These are phyloP conservation scores for Lasaia peninsularis DNA, from an alignment of 1,140 invertebrate species.

Conservation along the genomic window DNA sequence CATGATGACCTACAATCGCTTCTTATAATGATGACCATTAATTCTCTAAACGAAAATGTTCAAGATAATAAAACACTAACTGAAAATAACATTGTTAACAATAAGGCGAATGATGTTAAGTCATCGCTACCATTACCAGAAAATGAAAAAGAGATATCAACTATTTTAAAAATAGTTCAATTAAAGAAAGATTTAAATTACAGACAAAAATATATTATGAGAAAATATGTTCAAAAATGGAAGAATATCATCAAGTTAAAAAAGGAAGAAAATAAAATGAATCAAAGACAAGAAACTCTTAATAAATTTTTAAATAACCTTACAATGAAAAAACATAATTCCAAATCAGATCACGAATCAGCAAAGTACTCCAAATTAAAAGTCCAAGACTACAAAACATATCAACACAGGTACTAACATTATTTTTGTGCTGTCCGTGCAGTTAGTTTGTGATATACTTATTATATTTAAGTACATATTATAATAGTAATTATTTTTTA, in stretches of 20 bases:
- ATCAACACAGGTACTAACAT: not conserved
- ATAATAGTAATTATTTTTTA: too few relatives aligned
- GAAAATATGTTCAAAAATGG: slow-evolving; percentile 54
- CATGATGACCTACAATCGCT: slow-evolving; percentile 49
- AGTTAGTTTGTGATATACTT: too few relatives aligned
- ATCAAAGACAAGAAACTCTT: slow-evolving; percentile 45
- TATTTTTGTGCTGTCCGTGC: too few relatives aligned
- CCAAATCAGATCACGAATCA: slow-evolving; percentile 25
- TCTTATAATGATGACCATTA: slow-evolving; percentile 55
- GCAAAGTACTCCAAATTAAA: slow-evolving; percentile 38
- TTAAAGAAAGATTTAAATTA: slow-evolving; percentile 32
- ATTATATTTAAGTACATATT: too few relatives aligned
- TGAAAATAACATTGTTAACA: not conserved
- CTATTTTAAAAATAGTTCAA: slow-evolving; percentile 37
- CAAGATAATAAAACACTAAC: slow-evolving; percentile 18
- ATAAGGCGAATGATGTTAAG: not conserved
- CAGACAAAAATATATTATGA: slow-evolving; percentile 32
- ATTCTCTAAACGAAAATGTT: slow-evolving; percentile 30
- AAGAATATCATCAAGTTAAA: slow-evolving; percentile 31
- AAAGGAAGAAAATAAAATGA: slow-evolving; percentile 31
- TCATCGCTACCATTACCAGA: not conserved
- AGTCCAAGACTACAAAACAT: slow-evolving; percentile 36
- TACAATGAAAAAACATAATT: slow-evolving; percentile 44
- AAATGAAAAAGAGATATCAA: slow-evolving; percentile 16
- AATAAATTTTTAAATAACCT: slow-evolving; percentile 63